Evolutionary conservation across 2,113 vertebrate species (phyloP).

Genomic region (Elaphurus davidianus): DNA sequence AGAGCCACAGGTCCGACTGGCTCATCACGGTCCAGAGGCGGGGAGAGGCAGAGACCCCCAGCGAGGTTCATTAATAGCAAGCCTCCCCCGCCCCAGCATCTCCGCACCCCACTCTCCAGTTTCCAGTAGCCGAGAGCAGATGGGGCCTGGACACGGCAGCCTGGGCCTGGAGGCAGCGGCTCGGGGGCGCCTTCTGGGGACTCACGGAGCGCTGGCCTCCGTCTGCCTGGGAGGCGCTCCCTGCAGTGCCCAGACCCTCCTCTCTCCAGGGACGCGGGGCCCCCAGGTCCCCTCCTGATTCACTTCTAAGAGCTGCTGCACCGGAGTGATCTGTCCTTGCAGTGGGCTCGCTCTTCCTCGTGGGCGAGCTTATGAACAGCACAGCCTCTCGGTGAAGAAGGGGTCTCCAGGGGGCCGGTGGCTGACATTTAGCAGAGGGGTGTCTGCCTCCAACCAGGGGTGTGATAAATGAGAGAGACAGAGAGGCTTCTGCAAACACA

Average conservation of each 20-base stretch:
- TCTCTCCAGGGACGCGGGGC: fast-evolving
- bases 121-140: conserved; percentile 46
- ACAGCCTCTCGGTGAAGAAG: not conserved
- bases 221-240: not conserved
- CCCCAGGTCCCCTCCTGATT: not conserved
- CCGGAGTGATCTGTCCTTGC: not conserved
- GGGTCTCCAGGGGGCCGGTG: fast-evolving
- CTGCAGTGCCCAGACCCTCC: fast-evolving
- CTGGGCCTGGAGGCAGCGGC: not conserved
- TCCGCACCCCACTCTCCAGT: not conserved
- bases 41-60: not conserved
- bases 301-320: not conserved
- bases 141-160: not conserved
- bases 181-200: not conserved
- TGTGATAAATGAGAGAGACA: not conserved
- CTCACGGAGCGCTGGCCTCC: not conserved
- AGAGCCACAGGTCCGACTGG: conserved; percentile 3
- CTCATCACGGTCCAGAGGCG: not conserved
- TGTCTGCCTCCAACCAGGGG: not conserved
- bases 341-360: not conserved
- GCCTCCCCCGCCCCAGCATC: not conserved
- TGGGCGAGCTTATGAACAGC: not conserved
- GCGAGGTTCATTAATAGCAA: not conserved
- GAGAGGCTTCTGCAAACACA: not conserved
- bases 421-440: not conserved